phyloP scores from a whole-genome alignment of 2,113 vertebrate species.

The Pteruthius melanotis region DNA sequence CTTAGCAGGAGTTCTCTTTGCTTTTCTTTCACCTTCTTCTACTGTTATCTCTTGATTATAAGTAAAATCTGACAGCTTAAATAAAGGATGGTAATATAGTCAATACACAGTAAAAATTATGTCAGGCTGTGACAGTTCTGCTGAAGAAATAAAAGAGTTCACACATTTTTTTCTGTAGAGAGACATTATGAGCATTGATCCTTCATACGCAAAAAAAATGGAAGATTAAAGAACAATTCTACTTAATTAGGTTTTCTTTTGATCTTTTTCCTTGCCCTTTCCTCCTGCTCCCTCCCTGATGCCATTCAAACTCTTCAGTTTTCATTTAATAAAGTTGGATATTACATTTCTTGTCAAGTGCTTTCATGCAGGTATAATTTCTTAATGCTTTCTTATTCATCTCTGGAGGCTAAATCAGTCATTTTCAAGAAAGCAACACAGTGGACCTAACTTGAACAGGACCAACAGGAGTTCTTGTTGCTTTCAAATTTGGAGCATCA shows the following conservation, averaged over 20 bases:
- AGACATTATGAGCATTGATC: not conserved
- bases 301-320: not conserved
- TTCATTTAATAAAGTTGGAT: not conserved
- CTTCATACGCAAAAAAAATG: not conserved
- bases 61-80: not conserved
- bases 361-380: constrained; percentile 1
- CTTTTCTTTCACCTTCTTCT: not conserved
- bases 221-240: not conserved
- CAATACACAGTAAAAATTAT: not conserved
- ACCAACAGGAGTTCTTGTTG: not conserved
- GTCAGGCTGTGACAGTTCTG: not conserved
- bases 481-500: not conserved
- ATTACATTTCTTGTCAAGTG: not conserved
- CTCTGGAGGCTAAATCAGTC: not conserved
- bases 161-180: not conserved
- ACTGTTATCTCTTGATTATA: not conserved
- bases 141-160: not conserved
- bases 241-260: not conserved
- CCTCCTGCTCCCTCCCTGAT: rapidly evolving
- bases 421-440: not conserved
- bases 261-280: not conserved
- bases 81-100: not conserved
- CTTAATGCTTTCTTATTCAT: not conserved
- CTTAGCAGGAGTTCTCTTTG: not conserved
- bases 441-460: not conserved